phyloP scores from a whole-genome alignment of 2,797 vertebrate species.

The Diplodus sargus region DNA sequence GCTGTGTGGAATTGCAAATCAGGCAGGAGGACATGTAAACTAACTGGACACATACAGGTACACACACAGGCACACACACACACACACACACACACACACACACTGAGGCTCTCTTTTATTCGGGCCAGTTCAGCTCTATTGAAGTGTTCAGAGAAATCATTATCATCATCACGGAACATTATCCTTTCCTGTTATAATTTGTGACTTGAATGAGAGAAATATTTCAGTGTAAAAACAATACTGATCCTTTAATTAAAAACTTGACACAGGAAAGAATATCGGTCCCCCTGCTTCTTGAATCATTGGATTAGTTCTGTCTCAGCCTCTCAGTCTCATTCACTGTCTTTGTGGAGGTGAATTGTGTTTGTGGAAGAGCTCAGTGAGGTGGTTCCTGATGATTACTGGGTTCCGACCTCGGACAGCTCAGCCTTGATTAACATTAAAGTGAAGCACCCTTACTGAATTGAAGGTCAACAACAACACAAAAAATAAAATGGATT shows the following conservation, averaged over 20 bases:
- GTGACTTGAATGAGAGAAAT: background rate
- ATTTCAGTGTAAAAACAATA: background rate
- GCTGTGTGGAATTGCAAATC: constrained; percentile 20
- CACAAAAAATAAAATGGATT: too few relatives aligned
- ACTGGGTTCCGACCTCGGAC: constrained; percentile 15
- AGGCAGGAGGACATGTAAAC: background rate
- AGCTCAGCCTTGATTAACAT: constrained; percentile 11
- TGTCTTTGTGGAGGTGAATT: background rate
- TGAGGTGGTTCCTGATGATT: constrained; percentile 10
- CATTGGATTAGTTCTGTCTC: background rate
- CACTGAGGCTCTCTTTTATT: background rate
- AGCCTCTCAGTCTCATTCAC: background rate
- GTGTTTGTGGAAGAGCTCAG: constrained; percentile 12
- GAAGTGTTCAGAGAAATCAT: background rate
- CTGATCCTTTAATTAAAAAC: background rate
- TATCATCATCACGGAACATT: background rate
- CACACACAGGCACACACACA: background rate
- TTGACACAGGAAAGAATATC: background rate
- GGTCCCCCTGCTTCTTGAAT: background rate
- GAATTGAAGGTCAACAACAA: background rate
- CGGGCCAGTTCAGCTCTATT: background rate
- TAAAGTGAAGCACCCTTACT: constrained; percentile 1
- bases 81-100: background rate
- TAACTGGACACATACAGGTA: background rate
- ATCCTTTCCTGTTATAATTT: background rate